Evolutionary conservation across 2,113 vertebrate genomes (phyloP), one percentile per base, ranked within the genome.

Genomic region (Zootoca vivipara): DNA sequence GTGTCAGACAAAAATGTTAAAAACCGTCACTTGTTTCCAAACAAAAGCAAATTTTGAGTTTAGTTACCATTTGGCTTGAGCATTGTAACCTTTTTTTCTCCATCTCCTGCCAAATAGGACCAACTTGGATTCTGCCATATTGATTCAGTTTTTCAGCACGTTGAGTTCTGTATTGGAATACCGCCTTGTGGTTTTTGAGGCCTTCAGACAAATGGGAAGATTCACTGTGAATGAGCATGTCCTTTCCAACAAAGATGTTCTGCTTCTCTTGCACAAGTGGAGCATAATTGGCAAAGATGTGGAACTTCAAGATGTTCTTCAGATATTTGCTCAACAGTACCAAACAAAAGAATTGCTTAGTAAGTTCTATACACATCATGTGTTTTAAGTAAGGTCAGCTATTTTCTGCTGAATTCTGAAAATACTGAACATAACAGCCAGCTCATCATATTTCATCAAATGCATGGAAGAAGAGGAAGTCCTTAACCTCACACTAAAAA

Each of bases 241-340:
- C 2, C 95, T 98, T 15, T 98, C 98, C 33, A 94, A 91, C 87
- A 92, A 82, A 9, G 97, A 98, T 1, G 90, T 95, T 16, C 97
- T 99, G 26, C 0, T 96, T 12, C 95, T 99, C 90, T 95, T 99
- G 81, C 96, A 97, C 20, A 97, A 96, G 89, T 99, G 98, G 98
- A 97, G 97, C 85, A 72, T 97, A 26, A 28, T 97, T 0, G 92
- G 94, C 74, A 94, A 79, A 33, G 95, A 98, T 82, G 26, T 73
- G 6, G 74, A 87, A 1, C 95, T 98, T 5, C 96, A 98, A 3
- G 88, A 95, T 56, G 96, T 94, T 35, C 85, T 99, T 87, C 97
- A 96, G 72, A 67, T 88, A 1, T 35, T 97, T 58, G 93, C 94
- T 75, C 96, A 98, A 84, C 96, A 96, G 74, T 93, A 96, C 93